These are phyloP conservation scores for Helleia helle DNA, from an alignment of 2,888 invertebrate genomes.

Conservation along the genomic window DNA sequence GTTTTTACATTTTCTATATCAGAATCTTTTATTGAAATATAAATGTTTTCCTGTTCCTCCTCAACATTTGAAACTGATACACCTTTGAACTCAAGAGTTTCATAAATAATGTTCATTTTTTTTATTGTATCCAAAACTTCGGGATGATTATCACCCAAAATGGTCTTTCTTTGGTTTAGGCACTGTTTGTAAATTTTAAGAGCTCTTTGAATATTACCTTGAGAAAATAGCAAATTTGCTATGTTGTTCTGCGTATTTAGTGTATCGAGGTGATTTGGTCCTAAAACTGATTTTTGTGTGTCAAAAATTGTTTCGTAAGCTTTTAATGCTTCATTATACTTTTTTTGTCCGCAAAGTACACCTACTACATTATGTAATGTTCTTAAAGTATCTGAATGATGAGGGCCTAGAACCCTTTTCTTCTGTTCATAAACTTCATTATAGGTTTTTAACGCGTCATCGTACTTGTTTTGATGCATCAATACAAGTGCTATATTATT, in stretches of 20 bases:
- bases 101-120: background rate
- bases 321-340: background rate
- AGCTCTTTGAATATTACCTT: background rate
- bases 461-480: background rate
- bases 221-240: background rate
- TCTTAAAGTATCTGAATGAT: conserved; percentile 5
- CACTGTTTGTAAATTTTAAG: background rate
- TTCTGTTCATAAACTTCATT: conserved; percentile 1
- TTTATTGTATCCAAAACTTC: background rate
- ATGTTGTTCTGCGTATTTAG: background rate
- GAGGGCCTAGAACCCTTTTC: background rate
- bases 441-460: background rate
- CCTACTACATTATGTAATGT: background rate
- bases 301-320: background rate
- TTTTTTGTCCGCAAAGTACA: background rate
- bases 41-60: background rate
- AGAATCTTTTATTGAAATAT: background rate
- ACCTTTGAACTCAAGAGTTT: background rate
- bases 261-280: background rate
- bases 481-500: conserved; percentile 2
- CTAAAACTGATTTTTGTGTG: background rate
- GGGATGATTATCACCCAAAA: background rate
- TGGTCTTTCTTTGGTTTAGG: background rate
- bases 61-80: background rate
- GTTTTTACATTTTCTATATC: background rate